Percentiles rank a stretch among this genome's conserved stretches.
phyloP scores from a whole-genome alignment of 2,888 invertebrate species.

The Sipha maydis region DNA sequence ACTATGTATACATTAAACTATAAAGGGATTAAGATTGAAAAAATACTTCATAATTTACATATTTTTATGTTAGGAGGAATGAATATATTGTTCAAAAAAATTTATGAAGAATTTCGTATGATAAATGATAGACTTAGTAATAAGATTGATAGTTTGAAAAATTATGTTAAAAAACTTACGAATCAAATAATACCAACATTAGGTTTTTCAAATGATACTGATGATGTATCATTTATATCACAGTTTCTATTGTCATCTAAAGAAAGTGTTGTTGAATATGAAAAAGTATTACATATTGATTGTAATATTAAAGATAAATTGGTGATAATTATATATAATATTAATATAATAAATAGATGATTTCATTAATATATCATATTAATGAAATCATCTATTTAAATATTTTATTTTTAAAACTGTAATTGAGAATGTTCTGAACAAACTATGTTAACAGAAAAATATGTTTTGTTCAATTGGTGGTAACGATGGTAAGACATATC shows the following conservation, averaged over 20 bases:
- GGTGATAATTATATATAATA: too few relatives aligned
- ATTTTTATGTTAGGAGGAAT: background rate
- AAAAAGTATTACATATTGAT: too few relatives aligned
- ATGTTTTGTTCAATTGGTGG: background rate
- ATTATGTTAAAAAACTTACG: background rate
- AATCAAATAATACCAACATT: background rate
- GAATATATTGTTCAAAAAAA: background rate
- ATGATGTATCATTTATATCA: background rate
- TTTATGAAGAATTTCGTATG: background rate
- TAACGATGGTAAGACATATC: background rate
- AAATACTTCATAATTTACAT: too few relatives aligned
- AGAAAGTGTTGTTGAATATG: too few relatives aligned
- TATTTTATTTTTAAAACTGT: too few relatives aligned
- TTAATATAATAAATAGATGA: too few relatives aligned
- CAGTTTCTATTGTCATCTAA: too few relatives aligned
- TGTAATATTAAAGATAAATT: too few relatives aligned
- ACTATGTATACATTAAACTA: background rate
- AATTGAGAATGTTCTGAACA: too few relatives aligned
- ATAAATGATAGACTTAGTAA: background rate
- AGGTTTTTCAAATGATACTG: background rate
- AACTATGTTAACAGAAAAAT: background rate
- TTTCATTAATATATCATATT: too few relatives aligned
- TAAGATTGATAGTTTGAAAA: background rate
- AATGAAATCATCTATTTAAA: too few relatives aligned
- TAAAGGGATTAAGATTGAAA: background rate